phyloP scores from a whole-genome alignment of 2,888 invertebrate species.

The Lithophane socia region DNA sequence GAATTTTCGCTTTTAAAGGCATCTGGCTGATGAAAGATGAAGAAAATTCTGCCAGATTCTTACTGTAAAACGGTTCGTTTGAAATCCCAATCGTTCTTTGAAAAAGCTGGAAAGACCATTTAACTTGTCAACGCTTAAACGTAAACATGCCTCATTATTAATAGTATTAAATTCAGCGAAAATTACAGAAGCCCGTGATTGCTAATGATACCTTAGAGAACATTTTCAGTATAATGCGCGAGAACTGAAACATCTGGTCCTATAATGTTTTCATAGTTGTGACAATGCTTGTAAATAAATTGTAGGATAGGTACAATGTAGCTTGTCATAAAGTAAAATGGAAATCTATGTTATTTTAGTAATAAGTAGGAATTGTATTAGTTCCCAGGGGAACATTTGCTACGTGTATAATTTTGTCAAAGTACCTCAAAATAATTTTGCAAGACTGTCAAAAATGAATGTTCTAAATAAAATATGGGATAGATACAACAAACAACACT shows the following conservation, averaged over 20 bases:
- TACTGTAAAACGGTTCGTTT: not conserved
- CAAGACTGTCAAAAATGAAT: not conserved
- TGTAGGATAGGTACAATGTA: not conserved
- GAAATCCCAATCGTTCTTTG: not conserved
- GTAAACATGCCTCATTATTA: not conserved
- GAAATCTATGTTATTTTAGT: not conserved
- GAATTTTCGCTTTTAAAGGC: too few relatives aligned
- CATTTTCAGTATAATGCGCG: constrained; percentile 7
- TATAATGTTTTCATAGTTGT: not conserved
- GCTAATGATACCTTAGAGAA: constrained; percentile 1
- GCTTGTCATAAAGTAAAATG: not conserved
- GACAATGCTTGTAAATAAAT: constrained; percentile 11
- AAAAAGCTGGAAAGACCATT: not conserved
- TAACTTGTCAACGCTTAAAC: not conserved
- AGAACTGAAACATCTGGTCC: constrained; percentile 35
- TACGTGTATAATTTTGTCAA: not conserved
- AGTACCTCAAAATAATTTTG: not conserved
- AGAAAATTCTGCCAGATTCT: too few relatives aligned
- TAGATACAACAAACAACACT: too few relatives aligned
- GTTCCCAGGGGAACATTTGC: not conserved
- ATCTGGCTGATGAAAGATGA: too few relatives aligned
- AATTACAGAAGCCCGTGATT: not conserved
- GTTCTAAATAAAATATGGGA: not conserved
- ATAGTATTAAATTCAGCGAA: not conserved
- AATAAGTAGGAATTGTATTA: not conserved